phyloP scores from a whole-genome alignment of 1,140 invertebrate species.

The Drosophila azteca region DNA sequence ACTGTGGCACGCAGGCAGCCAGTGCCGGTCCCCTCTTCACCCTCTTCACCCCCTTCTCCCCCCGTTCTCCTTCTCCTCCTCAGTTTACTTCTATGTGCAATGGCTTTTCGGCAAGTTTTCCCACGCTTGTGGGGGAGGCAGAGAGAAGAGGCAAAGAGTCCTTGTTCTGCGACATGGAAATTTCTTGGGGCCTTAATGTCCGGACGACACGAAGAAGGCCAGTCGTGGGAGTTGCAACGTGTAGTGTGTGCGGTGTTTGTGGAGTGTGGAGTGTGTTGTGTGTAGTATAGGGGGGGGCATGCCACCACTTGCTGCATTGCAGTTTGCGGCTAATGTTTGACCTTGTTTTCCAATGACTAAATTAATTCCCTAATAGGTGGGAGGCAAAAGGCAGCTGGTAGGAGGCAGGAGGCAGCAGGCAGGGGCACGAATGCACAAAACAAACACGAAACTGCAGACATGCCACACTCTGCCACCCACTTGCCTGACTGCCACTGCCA shows the following conservation, averaged over 20 bases:
- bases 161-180: slow-evolving; percentile 59
- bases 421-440: slow-evolving; percentile 31
- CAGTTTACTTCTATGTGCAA: not conserved
- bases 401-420: not conserved
- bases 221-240: slow-evolving; percentile 49
- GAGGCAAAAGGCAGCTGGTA: slow-evolving; percentile 4
- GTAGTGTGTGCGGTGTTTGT: slow-evolving; percentile 1
- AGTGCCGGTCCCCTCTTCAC: not conserved
- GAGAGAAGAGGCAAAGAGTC: slow-evolving; percentile 25
- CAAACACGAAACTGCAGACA: slow-evolving; percentile 73
- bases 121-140: slow-evolving; percentile 58
- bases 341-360: slow-evolving; percentile 82
- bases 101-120: slow-evolving; percentile 69
- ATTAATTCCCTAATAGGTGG: slow-evolving; percentile 82
- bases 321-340: slow-evolving; percentile 82
- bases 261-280: not conserved
- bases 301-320: slow-evolving; percentile 72
- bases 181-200: slow-evolving; percentile 74
- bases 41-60: slow-evolving; percentile 18
- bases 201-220: slow-evolving; percentile 62
- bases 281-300: slow-evolving; percentile 11
- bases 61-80: slow-evolving; percentile 1
- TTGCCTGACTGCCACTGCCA: not conserved
- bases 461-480: slow-evolving; percentile 58
- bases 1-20: slow-evolving; percentile 66